Percentiles rank a stretch among this genome's conserved stretches.
Evolutionary conservation across 2,888 invertebrate species (phyloP).

Genomic region (Limnephilus marmoratus): DNA sequence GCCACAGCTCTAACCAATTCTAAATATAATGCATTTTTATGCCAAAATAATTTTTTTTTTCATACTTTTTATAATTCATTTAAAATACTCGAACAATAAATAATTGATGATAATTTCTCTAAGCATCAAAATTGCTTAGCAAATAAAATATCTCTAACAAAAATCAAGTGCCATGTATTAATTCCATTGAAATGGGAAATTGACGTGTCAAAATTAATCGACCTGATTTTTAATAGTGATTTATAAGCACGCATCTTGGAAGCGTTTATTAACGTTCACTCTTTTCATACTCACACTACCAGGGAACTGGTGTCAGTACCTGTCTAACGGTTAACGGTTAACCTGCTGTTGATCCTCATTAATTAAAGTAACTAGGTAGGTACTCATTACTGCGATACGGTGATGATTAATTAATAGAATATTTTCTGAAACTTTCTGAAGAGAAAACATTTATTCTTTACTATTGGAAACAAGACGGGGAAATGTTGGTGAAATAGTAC

Average conservation of each 20-base stretch:
- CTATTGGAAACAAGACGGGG: not conserved
- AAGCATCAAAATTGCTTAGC: not conserved
- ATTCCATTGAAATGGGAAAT: conserved; percentile 2
- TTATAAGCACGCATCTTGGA: not conserved
- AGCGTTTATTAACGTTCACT: conserved; percentile 22
- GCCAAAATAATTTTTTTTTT: too few species aligned
- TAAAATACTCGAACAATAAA: not conserved
- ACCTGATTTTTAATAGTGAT: not conserved
- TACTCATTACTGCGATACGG: not conserved
- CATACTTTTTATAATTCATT: too few species aligned
- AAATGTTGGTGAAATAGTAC: not conserved
- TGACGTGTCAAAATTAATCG: not conserved
- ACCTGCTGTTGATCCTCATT: not conserved
- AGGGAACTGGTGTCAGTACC: not conserved
- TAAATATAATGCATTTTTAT: too few species aligned
- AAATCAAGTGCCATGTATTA: not conserved
- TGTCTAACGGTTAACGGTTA: not conserved
- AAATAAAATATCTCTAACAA: not conserved
- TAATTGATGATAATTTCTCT: not conserved
- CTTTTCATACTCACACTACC: not conserved
- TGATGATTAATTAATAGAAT: not conserved
- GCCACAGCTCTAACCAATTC: too few species aligned
- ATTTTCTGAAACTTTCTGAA: not conserved
- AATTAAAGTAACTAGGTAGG: not conserved
- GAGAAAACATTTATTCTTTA: not conserved